Evolutionary conservation across 2,888 invertebrate species (phyloP).

Genomic region (Synanthedon vespiformis): DNA sequence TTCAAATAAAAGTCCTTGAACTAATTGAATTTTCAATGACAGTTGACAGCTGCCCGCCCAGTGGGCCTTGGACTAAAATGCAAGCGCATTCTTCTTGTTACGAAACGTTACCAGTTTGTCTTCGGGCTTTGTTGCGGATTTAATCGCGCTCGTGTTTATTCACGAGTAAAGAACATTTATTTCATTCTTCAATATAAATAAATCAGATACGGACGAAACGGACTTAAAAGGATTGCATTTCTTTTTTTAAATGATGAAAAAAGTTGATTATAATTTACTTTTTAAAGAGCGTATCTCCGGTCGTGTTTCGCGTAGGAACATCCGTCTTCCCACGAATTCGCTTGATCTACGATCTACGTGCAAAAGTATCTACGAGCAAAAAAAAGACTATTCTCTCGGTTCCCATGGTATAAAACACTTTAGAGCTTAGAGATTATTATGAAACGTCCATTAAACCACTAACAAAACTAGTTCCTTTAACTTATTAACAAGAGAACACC

Average conservation of each 20-base stretch:
- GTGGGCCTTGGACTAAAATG: constrained; percentile 5
- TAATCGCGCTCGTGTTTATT: constrained; percentile 3
- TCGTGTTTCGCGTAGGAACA: constrained; percentile 29
- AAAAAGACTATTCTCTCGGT: constrained; percentile 4
- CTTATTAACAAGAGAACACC: constrained; percentile 19
- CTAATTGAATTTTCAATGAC: constrained; percentile 5
- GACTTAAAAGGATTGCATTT: constrained; percentile 21
- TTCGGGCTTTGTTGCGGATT: constrained; percentile 5
- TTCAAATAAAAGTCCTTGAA: constrained; percentile 5
- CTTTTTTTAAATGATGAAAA: no score
- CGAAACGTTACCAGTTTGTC: constrained; percentile 5
- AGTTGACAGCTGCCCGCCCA: constrained; percentile 2
- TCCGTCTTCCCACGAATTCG: constrained; percentile 30
- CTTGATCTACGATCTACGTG: constrained; percentile 16
- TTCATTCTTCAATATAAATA: no score
- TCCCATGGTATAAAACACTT: constrained; percentile 15
- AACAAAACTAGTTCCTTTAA: constrained; percentile 23
- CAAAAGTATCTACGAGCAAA: constrained; percentile 11
- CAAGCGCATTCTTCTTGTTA: constrained; percentile 1
- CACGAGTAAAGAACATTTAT: no score
- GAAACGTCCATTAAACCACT: background rate
- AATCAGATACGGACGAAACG: no score
- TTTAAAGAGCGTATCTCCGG: constrained; percentile 25
- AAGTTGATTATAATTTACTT: constrained; percentile 9
- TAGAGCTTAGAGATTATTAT: constrained; percentile 4